Percentiles rank a stretch among this genome's conserved stretches.
Evolutionary conservation across 2,888 invertebrate species (phyloP).

Genomic region (Hybos culiciformis): DNA sequence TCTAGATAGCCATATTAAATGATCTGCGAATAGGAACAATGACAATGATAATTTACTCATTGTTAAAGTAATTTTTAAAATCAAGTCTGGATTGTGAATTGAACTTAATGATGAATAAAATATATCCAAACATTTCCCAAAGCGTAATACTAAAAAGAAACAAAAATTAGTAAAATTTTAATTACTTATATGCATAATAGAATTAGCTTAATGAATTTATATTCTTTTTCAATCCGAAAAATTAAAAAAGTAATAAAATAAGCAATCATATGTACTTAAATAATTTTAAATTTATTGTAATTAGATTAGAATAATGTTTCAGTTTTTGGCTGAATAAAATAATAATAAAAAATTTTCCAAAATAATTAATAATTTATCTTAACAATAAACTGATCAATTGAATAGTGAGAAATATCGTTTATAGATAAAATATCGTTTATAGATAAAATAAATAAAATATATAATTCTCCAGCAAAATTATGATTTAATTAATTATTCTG

Average conservation of each 20-base stretch:
- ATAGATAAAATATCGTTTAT: neutral
- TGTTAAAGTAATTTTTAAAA: constrained; percentile 56
- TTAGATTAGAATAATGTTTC: no score
- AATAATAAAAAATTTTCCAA: no score
- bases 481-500: neutral
- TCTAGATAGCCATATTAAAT: constrained; percentile 71
- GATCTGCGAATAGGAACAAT: constrained; percentile 69
- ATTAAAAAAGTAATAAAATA: neutral
- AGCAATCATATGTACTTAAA: neutral
- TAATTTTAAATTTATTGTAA: neutral
- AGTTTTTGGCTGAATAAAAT: no score
- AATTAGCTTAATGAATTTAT: neutral
- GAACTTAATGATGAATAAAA: constrained; percentile 59
- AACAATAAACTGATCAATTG: no score
- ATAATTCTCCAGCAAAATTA: neutral
- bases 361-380: no score
- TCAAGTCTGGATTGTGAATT: constrained; percentile 56
- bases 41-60: constrained; percentile 67
- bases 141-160: constrained; percentile 57
- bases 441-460: neutral
- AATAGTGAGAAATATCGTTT: no score
- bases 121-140: constrained; percentile 73
- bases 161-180: neutral
- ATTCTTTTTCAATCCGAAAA: neutral
- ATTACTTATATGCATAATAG: neutral